Conservation (phyloP, 2,888 invertebrate genomes). For the Suillia variegata region DNA sequence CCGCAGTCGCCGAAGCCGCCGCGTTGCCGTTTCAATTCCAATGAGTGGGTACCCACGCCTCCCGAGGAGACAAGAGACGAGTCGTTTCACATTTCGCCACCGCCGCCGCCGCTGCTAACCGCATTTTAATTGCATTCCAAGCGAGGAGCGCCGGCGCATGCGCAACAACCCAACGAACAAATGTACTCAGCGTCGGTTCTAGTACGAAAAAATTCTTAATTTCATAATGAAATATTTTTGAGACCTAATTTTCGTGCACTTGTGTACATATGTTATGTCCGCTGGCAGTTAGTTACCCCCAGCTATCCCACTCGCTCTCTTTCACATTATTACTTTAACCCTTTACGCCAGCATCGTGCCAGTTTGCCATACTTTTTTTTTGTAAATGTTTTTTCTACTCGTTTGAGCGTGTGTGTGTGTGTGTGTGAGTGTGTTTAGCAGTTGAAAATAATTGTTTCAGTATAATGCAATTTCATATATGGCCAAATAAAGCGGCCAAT, state of each 20-base stretch:
- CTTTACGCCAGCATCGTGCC: no score
- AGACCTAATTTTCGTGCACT: not conserved
- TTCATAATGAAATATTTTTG: not conserved
- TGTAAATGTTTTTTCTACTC: no score
- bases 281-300: not conserved
- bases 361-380: no score
- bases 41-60: not conserved
- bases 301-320: no score
- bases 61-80: not conserved
- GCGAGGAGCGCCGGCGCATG: not conserved
- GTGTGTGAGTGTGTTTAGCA: not conserved
- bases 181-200: not conserved
- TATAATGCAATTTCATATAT: not conserved
- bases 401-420: not conserved
- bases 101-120: not conserved
- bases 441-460: slow-evolving; percentile 1
- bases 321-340: no score
- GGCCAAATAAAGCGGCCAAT: not conserved
- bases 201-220: not conserved
- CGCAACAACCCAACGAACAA: not conserved
- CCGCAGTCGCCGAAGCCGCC: not conserved
- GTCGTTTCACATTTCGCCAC: not conserved
- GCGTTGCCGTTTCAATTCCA: not conserved
- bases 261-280: not conserved
- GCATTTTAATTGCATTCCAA: slow-evolving; percentile 2